Base-by-base conservation (phyloP, 2,113 vertebrate species). In the Trematomus loennbergii region DNA sequence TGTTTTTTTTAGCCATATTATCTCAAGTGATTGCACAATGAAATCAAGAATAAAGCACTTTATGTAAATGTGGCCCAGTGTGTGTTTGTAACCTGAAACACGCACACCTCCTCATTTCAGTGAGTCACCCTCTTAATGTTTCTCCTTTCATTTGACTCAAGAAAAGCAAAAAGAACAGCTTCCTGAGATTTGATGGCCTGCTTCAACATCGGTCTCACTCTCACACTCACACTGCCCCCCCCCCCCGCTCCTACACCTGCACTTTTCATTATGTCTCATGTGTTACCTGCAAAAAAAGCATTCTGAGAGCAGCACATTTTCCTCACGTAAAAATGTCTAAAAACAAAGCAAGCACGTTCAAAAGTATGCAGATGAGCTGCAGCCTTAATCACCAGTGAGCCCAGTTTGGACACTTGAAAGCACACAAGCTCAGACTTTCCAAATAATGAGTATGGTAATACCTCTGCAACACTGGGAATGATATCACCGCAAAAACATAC, bases 381-480 rank as follows among this genome's bases (percentile, higher is more conserved):
- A 72, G 57, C 48, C 22, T 78, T 78, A 79, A 86, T 87, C 72
- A 84, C 61, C 69, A 49, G 22, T 50, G 79, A 54, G 64, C 70
- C 72, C 57, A 82, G 66, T 80, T 58, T 72, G 76, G 76, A 84
- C 75, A 33, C 78, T 69, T 59, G 18, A 73, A 85, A 71, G 29
- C 52, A 58, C n/a, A 63, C 22, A 58, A 36, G 70, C 67, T 96
- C 59, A 96, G 88, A 60, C 61, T 64, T 74, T 46, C 61, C 25
- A 15, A 43, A 72, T 40, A 80, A 36, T 40, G 25, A 73, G 82
- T 70, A 96, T 97, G 93, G 96, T 97, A 90, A 97, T 97, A 4
- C 95, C 89, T 95, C 88, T 88, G 96, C 91, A 97, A 95, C 91
- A 96, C 95, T 12, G 95, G 96, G 50, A 96, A 95, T 96, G 96